Evolutionary conservation across 2,888 invertebrate genomes (phyloP).

Genomic region (Chaetoderma sp.): DNA sequence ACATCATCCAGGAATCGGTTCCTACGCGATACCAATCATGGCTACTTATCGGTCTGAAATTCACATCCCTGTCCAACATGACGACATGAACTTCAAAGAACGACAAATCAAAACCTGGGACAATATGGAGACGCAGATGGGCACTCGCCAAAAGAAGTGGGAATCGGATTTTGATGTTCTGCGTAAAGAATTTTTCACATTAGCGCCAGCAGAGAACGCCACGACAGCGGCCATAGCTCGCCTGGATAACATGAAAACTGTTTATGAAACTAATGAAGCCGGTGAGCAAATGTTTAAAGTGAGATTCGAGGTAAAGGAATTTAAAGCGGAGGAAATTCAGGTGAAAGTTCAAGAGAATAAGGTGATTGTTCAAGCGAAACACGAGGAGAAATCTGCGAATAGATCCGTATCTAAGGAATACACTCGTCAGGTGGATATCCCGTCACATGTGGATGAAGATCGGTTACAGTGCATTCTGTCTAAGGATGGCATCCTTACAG

Average conservation of each 20-base stretch:
- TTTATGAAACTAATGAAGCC: conserved; percentile 51
- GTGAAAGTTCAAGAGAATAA: conserved; percentile 62
- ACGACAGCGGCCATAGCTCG: conserved; percentile 41
- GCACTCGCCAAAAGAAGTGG: conserved; percentile 58
- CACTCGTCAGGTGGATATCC: conserved; percentile 62
- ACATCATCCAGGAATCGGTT: too few species aligned
- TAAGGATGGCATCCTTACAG: conserved; percentile 61
- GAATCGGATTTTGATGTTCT: conserved; percentile 63
- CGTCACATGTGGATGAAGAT: conserved; percentile 57
- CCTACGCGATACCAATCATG: conserved; percentile 36
- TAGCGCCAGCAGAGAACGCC: conserved; percentile 59
- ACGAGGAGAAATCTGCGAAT: conserved; percentile 52
- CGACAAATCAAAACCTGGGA: conserved; percentile 64
- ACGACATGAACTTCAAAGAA: conserved; percentile 65
- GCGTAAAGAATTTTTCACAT: conserved; percentile 66
- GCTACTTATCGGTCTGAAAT: conserved; percentile 65
- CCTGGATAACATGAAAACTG: conserved; percentile 47
- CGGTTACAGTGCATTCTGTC: conserved; percentile 56
- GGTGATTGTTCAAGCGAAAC: conserved; percentile 55
- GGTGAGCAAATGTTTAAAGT: conserved; percentile 58
- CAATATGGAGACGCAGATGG: conserved; percentile 60
- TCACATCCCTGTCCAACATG: conserved; percentile 65
- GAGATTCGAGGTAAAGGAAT: conserved; percentile 61
- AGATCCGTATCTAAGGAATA: conserved; percentile 60
- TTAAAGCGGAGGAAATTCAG: conserved; percentile 60